Conservation (phyloP, 2,888 invertebrate genomes). For the Eledone cirrhosa region DNA sequence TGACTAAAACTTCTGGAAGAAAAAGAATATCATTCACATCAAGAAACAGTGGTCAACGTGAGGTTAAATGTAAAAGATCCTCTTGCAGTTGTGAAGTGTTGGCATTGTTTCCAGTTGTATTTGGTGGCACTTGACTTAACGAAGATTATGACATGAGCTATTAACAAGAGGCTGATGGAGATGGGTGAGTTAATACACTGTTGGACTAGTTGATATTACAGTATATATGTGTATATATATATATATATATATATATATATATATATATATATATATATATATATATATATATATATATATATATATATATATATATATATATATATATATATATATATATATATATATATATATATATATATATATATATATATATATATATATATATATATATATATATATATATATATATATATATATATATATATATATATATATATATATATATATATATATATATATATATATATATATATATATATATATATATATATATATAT, state of each 20-base stretch:
- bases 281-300: slow-evolving; percentile 10
- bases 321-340: no score
- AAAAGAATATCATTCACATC: no score
- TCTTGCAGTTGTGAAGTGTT: no score
- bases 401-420: not conserved
- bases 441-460: not conserved
- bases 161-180: no score
- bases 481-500: not conserved
- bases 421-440: not conserved
- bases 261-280: slow-evolving; percentile 1
- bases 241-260: slow-evolving; percentile 10
- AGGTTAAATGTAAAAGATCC: no score
- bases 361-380: not conserved
- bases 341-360: slow-evolving; percentile 5
- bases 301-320: not conserved
- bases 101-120: no score
- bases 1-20: no score
- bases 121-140: no score
- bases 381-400: not conserved
- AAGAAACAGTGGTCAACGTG: no score
- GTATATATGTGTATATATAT: not conserved
- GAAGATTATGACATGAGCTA: no score
- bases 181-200: not conserved
- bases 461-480: not conserved
- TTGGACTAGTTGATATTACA: not conserved